Conservation (phyloP, 2,888 invertebrate genomes). For the Melinaea marsaeus region DNA sequence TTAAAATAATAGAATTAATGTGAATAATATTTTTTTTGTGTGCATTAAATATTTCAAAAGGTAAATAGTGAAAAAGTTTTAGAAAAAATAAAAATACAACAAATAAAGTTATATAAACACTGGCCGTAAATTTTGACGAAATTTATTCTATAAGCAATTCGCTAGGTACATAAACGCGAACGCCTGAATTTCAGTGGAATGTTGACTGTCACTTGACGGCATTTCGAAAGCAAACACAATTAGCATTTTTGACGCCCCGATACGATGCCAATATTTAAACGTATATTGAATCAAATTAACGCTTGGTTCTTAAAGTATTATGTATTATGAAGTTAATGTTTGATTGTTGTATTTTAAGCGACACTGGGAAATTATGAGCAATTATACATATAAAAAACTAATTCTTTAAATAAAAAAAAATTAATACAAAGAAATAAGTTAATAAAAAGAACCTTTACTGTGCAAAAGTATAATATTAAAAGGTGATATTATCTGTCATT, state of each 20-base stretch:
- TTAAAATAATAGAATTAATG: no score
- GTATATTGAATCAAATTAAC: constrained; percentile 7
- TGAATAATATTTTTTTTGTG: no score
- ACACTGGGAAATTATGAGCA: background rate
- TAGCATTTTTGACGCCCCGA: constrained; percentile 46
- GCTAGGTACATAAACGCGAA: constrained; percentile 36
- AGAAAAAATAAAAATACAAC: background rate
- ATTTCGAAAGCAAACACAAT: constrained; percentile 46
- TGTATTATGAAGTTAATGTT: background rate
- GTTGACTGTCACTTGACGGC: constrained; percentile 47
- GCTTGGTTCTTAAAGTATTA: background rate
- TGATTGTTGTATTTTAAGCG: background rate
- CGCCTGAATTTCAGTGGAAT: constrained; percentile 32
- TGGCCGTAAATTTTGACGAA: constrained; percentile 17
- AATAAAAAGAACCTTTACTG: no score
- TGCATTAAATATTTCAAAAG: no score
- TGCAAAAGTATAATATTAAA: no score
- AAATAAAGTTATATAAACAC: constrained; percentile 1
- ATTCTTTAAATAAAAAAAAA: background rate
- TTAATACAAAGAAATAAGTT: no score
- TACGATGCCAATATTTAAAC: constrained; percentile 45
- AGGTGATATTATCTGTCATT: no score
- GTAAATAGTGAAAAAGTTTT: background rate
- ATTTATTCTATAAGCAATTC: constrained; percentile 35
- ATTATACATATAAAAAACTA: background rate